phyloP scores from a whole-genome alignment of 2,113 vertebrate species.

The Ariopsis seemanni region DNA sequence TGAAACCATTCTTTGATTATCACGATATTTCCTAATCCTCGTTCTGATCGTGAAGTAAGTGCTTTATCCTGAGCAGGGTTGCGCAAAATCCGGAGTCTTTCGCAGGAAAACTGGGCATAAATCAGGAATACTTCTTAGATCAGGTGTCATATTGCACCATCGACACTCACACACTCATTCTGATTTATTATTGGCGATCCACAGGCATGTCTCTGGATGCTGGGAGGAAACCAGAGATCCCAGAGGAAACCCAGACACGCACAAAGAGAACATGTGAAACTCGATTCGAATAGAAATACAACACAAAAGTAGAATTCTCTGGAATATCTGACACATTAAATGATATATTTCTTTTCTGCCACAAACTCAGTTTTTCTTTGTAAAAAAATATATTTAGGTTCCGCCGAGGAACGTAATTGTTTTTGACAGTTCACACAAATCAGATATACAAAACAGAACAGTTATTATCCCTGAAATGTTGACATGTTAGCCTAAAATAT shows the following conservation, averaged over 20 bases:
- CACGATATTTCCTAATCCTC: background rate
- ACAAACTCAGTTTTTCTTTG: background rate
- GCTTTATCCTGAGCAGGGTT: background rate
- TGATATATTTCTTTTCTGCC: background rate
- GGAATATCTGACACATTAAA: background rate
- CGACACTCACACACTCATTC: background rate
- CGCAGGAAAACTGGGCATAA: background rate
- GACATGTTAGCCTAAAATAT: background rate
- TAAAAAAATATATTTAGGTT: conserved; percentile 11
- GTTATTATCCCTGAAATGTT: background rate
- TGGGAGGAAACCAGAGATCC: background rate
- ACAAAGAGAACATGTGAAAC: background rate
- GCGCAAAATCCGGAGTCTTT: background rate
- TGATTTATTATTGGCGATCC: background rate
- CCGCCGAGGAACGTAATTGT: background rate
- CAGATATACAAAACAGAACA: conserved; percentile 1
- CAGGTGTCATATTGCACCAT: background rate
- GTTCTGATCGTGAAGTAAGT: background rate
- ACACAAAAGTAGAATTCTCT: background rate
- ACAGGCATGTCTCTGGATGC: background rate
- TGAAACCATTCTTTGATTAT: background rate
- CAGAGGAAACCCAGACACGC: background rate
- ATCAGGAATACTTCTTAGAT: background rate
- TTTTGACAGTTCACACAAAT: background rate
- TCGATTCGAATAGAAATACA: background rate